These are phyloP conservation scores for Ophraella communa DNA, from an alignment of 2,888 invertebrate species.

Conservation along the genomic window DNA sequence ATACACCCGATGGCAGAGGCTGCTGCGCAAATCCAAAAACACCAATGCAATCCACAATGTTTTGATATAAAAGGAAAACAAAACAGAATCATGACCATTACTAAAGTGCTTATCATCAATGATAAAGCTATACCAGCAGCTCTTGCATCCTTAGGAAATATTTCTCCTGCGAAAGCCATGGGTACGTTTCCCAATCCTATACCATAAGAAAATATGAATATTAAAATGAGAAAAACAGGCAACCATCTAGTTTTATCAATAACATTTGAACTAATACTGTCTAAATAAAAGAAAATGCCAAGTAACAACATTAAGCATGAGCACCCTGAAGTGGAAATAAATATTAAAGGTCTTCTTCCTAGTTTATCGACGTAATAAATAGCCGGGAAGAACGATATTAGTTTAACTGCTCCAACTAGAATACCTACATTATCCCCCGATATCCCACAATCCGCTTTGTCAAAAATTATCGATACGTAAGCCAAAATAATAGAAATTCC, in stretches of 20 bases:
- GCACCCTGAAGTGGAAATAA: slow-evolving; percentile 71
- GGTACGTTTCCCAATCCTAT: slow-evolving; percentile 74
- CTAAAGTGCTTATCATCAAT: slow-evolving; percentile 19
- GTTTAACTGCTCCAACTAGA: slow-evolving; percentile 78
- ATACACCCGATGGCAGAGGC: slow-evolving; percentile 23
- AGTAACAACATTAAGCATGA: slow-evolving; percentile 65
- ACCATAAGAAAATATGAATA: slow-evolving; percentile 77
- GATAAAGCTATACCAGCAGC: slow-evolving; percentile 62
- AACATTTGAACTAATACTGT: slow-evolving; percentile 47
- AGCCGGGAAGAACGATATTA: slow-evolving; percentile 69
- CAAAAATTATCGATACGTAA: slow-evolving; percentile 74
- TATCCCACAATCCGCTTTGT: slow-evolving; percentile 71
- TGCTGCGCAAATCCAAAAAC: slow-evolving; percentile 35
- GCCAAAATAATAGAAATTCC: slow-evolving; percentile 81
- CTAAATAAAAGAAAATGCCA: slow-evolving; percentile 69
- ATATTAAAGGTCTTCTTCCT: slow-evolving; percentile 72
- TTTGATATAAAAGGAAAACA: slow-evolving; percentile 33
- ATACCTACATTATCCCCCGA: slow-evolving; percentile 71
- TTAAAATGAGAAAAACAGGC: slow-evolving; percentile 71
- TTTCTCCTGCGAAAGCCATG: slow-evolving; percentile 82
- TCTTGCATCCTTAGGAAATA: slow-evolving; percentile 79
- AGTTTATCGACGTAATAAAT: slow-evolving; percentile 76
- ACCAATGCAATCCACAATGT: slow-evolving; percentile 25
- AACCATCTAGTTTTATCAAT: slow-evolving; percentile 65
- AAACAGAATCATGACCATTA: slow-evolving; percentile 31